These are phyloP conservation scores for Drosophila glabriapex DNA, from an alignment of 2,888 invertebrate genomes.

Conservation along the genomic window DNA sequence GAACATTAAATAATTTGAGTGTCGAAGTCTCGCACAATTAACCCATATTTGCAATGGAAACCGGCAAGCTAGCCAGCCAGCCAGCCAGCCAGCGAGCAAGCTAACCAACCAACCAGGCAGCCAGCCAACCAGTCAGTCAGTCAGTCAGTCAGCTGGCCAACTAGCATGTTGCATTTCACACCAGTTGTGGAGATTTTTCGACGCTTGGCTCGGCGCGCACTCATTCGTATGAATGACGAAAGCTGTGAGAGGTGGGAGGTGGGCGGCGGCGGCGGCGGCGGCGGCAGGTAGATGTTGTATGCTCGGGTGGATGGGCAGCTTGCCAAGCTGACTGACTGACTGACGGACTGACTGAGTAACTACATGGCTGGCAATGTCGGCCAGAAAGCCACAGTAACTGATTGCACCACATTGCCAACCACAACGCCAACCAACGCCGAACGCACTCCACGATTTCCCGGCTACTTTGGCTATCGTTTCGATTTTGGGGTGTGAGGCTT, in stretches of 20 bases:
- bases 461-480: slow-evolving; percentile 37
- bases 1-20: slow-evolving; percentile 72
- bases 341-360: slow-evolving; percentile 22
- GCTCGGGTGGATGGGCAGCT: slow-evolving; percentile 53
- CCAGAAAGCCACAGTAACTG: slow-evolving; percentile 79
- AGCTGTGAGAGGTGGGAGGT: slow-evolving; percentile 32
- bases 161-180: slow-evolving; percentile 80
- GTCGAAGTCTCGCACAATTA: slow-evolving; percentile 79
- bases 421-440: slow-evolving; percentile 48
- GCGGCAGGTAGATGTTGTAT: slow-evolving; percentile 35
- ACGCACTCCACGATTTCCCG: slow-evolving; percentile 56
- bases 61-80: slow-evolving; percentile 32
- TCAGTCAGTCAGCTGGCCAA: slow-evolving; percentile 24
- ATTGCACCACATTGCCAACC: slow-evolving; percentile 77
- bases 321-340: slow-evolving; percentile 51
- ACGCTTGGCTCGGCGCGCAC: slow-evolving; percentile 70
- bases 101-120: neutral
- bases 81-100: neutral
- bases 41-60: slow-evolving; percentile 73
- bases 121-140: slow-evolving; percentile 22
- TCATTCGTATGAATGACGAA: slow-evolving; percentile 79
- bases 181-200: slow-evolving; percentile 67
- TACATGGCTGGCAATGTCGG: slow-evolving; percentile 56
- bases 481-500: slow-evolving; percentile 7
- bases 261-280: slow-evolving; percentile 3